Conservation (phyloP, 2,113 vertebrate species). For the Gasterosteus aculeatus region DNA sequence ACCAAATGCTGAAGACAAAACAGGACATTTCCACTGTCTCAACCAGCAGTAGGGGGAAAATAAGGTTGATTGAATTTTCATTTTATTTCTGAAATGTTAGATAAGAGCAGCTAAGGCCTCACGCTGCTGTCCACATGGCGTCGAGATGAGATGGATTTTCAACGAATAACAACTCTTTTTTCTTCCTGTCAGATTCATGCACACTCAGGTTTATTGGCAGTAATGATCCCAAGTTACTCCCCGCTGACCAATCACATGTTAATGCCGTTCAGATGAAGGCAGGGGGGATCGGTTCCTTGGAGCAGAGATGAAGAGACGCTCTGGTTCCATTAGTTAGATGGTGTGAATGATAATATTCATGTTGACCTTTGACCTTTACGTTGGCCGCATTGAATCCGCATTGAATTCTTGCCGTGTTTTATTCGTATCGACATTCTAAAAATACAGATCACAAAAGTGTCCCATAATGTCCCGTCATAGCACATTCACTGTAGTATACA, state of each 20-base stretch:
- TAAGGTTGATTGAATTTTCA: conserved; percentile 32
- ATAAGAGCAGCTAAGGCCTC: conserved; percentile 37
- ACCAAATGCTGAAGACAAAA: conserved; percentile 48
- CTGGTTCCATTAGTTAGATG: conserved; percentile 17
- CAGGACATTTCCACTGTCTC: conserved; percentile 43
- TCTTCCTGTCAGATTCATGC: conserved; percentile 63
- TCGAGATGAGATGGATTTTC: conserved; percentile 37
- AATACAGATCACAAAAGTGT: background rate
- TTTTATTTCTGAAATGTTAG: conserved; percentile 40
- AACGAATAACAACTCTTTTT: conserved; percentile 41
- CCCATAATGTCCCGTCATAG: background rate
- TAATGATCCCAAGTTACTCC: conserved; percentile 69
- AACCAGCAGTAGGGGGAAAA: conserved; percentile 23
- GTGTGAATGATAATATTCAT: conserved; percentile 21
- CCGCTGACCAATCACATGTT: conserved; percentile 71
- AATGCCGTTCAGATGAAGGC: conserved; percentile 41
- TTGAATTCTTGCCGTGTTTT: no score
- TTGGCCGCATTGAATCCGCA: background rate
- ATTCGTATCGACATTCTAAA: no score
- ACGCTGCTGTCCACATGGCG: conserved; percentile 24
- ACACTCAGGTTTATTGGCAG: conserved; percentile 60
- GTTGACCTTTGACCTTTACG: conserved; percentile 31
- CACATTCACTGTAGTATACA: background rate
- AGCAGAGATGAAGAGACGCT: conserved; percentile 5
- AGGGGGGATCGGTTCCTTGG: conserved; percentile 26